A percentile compares a stretch with the other conserved stretches of the same genome.
Conservation (phyloP, 2,113 vertebrate genomes). For the Crotophaga sulcirostris region DNA sequence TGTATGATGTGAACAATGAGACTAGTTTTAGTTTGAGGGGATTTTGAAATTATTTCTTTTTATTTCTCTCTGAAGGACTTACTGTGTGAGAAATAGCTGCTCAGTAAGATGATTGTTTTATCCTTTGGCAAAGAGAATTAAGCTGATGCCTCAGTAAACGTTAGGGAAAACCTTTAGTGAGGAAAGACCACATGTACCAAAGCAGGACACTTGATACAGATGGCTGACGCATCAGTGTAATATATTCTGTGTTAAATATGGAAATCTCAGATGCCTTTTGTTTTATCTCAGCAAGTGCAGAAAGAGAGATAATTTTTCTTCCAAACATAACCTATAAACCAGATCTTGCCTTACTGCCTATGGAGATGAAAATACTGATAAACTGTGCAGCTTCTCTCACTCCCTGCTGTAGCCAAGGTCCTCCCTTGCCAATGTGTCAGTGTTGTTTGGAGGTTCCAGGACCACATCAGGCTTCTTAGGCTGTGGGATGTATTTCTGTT, state of each 20-base stretch:
- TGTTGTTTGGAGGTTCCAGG: background rate
- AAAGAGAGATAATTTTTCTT: background rate
- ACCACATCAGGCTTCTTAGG: rapidly evolving
- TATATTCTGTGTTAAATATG: background rate
- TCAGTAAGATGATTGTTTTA: background rate
- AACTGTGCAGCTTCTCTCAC: background rate
- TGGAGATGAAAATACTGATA: background rate
- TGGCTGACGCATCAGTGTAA: background rate
- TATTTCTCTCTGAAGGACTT: background rate
- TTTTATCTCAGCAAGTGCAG: background rate
- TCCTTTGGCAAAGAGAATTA: background rate
- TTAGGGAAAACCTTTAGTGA: background rate
- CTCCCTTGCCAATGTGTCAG: rapidly evolving
- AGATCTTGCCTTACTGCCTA: background rate
- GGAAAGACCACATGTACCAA: background rate
- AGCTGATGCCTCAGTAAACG: background rate
- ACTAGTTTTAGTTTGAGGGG: background rate
- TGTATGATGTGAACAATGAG: background rate
- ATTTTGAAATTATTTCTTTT: background rate
- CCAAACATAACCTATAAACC: background rate
- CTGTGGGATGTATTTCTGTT: background rate
- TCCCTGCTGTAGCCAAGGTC: background rate
- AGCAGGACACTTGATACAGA: background rate
- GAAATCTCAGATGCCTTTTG: background rate
- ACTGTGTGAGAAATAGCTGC: background rate